Base-by-base conservation (phyloP, 2,797 vertebrate genomes). In the Spea hammondii region DNA sequence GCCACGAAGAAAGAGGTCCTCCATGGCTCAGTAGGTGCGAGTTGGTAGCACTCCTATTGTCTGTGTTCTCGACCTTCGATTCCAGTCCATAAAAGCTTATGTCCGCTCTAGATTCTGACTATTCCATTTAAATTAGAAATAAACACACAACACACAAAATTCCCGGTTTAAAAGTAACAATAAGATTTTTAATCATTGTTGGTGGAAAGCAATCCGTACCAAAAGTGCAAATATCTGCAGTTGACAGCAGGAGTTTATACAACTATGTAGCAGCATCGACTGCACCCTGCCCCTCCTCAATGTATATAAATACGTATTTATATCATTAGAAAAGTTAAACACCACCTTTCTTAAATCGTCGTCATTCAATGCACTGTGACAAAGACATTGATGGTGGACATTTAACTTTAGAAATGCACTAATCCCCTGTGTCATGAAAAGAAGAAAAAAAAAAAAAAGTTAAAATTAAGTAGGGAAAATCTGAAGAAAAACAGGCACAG, bases 161-260 rank as follows among this genome's bases (percentile, higher is more conserved):
- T 14, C 44, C 14, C 11, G 44, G 12, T 67, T 72, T 82, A 77
- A 82, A 81, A 73, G 79, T 81, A 81, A 81, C 70, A 81, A 74
- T 77, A 68, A 65, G 65, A 70, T 53, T 69, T 77, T 77, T 81
- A 73, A 72, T 81, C 9, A 53, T 73, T 73, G 55, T 78, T 82
- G 70, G 65, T 70, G 80, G 57, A 78, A 57, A 77, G 80, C 70
- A 74, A 78, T 82, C 80, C 70, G 65, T 82, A 77, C 80, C 65
- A 82, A 82, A 82, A 82, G 80, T 82, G 80, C 80, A 82, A 82
- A 82, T 73, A 59, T 78, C 62, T 65, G 75, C 65, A 78, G 75
- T 74, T 82, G 75, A 78, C 65, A 82, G 79, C 74, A 82, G 74
- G 70, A 77, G 51, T 77, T 77, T 77, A 82, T 82, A 82, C 75